These are phyloP conservation scores for Scrobipalpa atriplicella DNA, from an alignment of 2,888 invertebrate genomes.

Conservation along the genomic window DNA sequence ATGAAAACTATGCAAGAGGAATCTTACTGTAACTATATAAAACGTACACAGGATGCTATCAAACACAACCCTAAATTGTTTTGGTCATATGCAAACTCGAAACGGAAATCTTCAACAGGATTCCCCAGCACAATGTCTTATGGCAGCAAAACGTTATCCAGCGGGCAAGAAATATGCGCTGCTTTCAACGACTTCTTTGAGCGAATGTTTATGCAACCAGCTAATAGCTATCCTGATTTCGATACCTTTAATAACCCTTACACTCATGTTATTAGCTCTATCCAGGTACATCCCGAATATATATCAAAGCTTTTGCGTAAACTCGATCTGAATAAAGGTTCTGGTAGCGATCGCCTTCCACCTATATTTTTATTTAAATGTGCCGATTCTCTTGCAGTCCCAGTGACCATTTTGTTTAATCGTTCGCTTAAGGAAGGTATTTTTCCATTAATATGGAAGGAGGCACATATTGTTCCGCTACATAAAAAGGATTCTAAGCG, in stretches of 20 bases:
- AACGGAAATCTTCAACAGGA: neutral
- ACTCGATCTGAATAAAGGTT: neutral
- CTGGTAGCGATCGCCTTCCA: neutral
- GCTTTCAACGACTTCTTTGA: neutral
- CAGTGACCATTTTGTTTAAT: too few relatives aligned
- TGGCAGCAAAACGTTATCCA: neutral
- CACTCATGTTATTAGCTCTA: neutral
- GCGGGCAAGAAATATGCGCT: neutral
- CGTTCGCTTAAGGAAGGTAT: too few relatives aligned
- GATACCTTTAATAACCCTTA: neutral
- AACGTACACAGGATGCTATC: neutral
- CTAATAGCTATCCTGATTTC: neutral
- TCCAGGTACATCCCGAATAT: neutral
- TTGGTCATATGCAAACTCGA: neutral
- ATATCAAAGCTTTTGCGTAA: neutral
- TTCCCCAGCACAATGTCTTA: neutral
- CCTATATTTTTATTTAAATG: neutral
- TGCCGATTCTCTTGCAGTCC: too few relatives aligned
- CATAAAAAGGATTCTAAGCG: too few relatives aligned
- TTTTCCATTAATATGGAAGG: too few relatives aligned
- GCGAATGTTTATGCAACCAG: neutral
- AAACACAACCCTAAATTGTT: neutral
- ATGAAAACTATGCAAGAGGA: neutral
- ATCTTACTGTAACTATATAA: neutral
- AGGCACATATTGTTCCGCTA: too few relatives aligned